Percentiles rank a stretch among this genome's conserved stretches.
Evolutionary conservation across 2,113 vertebrate genomes (phyloP).

Genomic region (Struthio camelus): DNA sequence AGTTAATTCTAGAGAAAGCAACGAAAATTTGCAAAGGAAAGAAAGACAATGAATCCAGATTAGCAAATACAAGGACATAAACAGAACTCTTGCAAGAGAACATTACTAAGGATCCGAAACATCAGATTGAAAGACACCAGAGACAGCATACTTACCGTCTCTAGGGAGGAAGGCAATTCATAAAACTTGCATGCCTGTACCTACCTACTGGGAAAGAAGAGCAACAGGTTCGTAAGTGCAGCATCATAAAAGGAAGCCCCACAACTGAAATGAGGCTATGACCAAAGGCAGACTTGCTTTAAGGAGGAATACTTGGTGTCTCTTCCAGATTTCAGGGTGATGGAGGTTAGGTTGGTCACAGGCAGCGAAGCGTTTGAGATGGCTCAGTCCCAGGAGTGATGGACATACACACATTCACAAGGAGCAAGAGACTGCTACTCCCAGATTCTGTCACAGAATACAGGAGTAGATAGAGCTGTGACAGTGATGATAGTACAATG

Average conservation of each 20-base stretch:
- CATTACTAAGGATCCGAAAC: not conserved
- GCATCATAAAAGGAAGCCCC: not conserved
- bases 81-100: not conserved
- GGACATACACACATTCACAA: not conserved
- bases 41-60: not conserved
- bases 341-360: not conserved
- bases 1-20: not conserved
- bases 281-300: not conserved
- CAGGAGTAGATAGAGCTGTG: constrained; percentile 11
- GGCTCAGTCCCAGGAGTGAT: not conserved
- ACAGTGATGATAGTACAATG: not conserved
- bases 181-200: not conserved
- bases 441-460: not conserved
- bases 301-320: not conserved
- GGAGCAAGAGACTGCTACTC: not conserved
- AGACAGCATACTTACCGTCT: not conserved
- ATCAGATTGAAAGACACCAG: not conserved
- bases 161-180: not conserved
- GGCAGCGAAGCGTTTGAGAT: not conserved
- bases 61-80: not conserved
- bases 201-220: not conserved
- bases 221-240: not conserved
- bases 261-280: not conserved
- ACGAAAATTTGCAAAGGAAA: not conserved
- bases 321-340: not conserved